phyloP scores from a whole-genome alignment of 1,140 invertebrate genomes.

The Panulirus ornatus region DNA sequence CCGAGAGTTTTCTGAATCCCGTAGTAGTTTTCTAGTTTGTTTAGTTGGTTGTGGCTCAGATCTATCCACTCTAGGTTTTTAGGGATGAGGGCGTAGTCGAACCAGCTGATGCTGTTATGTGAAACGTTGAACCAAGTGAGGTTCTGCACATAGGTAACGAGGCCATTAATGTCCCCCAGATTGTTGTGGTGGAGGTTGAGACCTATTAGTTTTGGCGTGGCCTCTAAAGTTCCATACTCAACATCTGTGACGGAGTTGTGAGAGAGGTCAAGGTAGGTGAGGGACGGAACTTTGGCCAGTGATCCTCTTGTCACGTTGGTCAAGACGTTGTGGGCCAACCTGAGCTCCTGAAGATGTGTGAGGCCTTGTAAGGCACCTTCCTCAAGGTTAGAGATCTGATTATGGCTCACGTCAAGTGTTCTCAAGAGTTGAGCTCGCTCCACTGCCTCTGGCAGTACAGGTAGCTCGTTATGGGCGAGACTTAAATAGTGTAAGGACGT shows the following conservation, averaged over 20 bases:
- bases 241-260: slow-evolving; percentile 89
- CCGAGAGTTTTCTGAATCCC: slow-evolving; percentile 86
- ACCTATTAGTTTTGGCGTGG: slow-evolving; percentile 88
- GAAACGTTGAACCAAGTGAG: slow-evolving; percentile 91
- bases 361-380: slow-evolving; percentile 89
- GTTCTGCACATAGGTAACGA: slow-evolving; percentile 88
- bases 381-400: slow-evolving; percentile 87
- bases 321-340: slow-evolving; percentile 91
- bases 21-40: slow-evolving; percentile 91
- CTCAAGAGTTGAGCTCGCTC: slow-evolving; percentile 88
- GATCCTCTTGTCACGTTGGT: slow-evolving; percentile 88
- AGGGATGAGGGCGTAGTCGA: slow-evolving; percentile 93
- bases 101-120: slow-evolving; percentile 91
- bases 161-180: slow-evolving; percentile 90
- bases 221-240: slow-evolving; percentile 89
- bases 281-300: slow-evolving; percentile 84
- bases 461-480: slow-evolving; percentile 91
- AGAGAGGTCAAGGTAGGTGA: slow-evolving; percentile 92
- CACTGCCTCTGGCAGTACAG: slow-evolving; percentile 89
- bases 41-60: slow-evolving; percentile 92
- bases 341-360: slow-evolving; percentile 88
- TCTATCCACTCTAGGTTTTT: slow-evolving; percentile 93
- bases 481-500: slow-evolving; percentile 91
- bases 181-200: slow-evolving; percentile 92
- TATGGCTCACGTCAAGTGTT: slow-evolving; percentile 92